A percentile compares a stretch with the other conserved stretches of the same genome.
Conservation (phyloP, 2,113 vertebrate genomes). For the Thalassoma bifasciatum region DNA sequence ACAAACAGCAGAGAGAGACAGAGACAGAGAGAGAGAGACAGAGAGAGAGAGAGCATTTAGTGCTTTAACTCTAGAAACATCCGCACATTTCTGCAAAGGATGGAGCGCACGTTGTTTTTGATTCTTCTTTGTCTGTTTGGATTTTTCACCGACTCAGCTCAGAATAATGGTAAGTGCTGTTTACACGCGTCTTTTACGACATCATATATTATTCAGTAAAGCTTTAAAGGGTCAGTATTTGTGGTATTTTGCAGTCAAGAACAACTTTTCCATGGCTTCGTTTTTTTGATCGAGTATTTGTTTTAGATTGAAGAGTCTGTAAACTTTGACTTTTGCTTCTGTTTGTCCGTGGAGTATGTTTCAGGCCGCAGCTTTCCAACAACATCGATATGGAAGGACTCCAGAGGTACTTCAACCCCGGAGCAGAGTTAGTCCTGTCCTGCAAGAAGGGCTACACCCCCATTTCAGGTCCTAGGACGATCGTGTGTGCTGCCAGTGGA, state of each 20-base stretch:
- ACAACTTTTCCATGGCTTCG: too few relatives aligned
- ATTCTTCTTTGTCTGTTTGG: slow-evolving; percentile 51
- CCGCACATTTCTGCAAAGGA: slow-evolving; percentile 26
- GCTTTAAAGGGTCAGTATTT: too few relatives aligned
- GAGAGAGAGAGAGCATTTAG: background rate
- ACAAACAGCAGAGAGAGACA: slow-evolving; percentile 44
- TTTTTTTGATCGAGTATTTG: background rate
- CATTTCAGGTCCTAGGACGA: slow-evolving; percentile 71
- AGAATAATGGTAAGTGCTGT: slow-evolving; percentile 53
- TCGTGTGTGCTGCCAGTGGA: slow-evolving; percentile 80
- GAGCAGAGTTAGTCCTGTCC: slow-evolving; percentile 75
- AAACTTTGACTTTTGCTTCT: background rate
- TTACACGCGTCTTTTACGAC: background rate
- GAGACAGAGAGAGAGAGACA: background rate
- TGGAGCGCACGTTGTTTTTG: slow-evolving; percentile 24
- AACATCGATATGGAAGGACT: slow-evolving; percentile 69
- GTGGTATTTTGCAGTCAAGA: too few relatives aligned
- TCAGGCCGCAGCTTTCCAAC: slow-evolving; percentile 72
- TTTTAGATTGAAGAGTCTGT: background rate
- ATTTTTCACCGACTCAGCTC: slow-evolving; percentile 11
- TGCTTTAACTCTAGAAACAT: slow-evolving; percentile 12
- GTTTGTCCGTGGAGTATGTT: slow-evolving; percentile 83
- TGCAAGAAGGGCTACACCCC: slow-evolving; percentile 84
- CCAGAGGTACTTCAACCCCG: slow-evolving; percentile 80
- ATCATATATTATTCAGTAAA: too few relatives aligned